Conservation (phyloP, 2,888 invertebrate genomes). For the Loripinus fragilis region DNA sequence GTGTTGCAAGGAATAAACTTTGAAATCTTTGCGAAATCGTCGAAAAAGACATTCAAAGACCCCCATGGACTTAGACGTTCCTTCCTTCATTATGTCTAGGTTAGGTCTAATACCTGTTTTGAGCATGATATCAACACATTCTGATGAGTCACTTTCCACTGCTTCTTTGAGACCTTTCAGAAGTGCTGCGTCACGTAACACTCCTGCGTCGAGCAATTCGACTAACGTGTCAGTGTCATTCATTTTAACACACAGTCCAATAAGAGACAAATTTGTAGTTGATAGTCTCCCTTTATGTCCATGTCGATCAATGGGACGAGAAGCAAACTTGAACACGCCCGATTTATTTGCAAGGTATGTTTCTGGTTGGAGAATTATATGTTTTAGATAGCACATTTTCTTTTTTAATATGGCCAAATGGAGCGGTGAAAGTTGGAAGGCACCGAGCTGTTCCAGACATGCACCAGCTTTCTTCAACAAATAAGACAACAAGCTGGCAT, state of each 20-base stretch:
- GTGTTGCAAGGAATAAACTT: constrained; percentile 51
- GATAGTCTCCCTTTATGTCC: constrained; percentile 34
- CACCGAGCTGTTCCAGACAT: constrained; percentile 45
- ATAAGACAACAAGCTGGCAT: constrained; percentile 37
- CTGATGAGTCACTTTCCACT: constrained; percentile 40
- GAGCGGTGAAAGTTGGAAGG: constrained; percentile 53
- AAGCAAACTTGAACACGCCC: constrained; percentile 41
- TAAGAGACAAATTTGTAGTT: constrained; percentile 40
- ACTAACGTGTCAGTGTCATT: constrained; percentile 50
- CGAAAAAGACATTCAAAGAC: constrained; percentile 54
- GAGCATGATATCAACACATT: constrained; percentile 44
- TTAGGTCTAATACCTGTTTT: constrained; percentile 47
- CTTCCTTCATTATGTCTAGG: constrained; percentile 44
- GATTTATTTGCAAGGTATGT: constrained; percentile 39
- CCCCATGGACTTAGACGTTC: constrained; percentile 38
- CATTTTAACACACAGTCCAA: constrained; percentile 53
- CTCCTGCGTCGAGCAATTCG: constrained; percentile 36
- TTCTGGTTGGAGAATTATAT: constrained; percentile 53
- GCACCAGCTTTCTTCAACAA: constrained; percentile 40
- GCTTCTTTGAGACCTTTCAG: constrained; percentile 48
- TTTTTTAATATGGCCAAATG: constrained; percentile 55
- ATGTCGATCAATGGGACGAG: constrained; percentile 19
- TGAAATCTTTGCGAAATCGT: constrained; percentile 56
- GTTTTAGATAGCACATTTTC: constrained; percentile 50
- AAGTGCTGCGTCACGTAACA: constrained; percentile 44